Percentiles rank a stretch among this genome's conserved stretches.
These are phyloP conservation scores for Pyrrhosoma nymphula DNA, from an alignment of 2,888 invertebrate species.

Conservation along the genomic window DNA sequence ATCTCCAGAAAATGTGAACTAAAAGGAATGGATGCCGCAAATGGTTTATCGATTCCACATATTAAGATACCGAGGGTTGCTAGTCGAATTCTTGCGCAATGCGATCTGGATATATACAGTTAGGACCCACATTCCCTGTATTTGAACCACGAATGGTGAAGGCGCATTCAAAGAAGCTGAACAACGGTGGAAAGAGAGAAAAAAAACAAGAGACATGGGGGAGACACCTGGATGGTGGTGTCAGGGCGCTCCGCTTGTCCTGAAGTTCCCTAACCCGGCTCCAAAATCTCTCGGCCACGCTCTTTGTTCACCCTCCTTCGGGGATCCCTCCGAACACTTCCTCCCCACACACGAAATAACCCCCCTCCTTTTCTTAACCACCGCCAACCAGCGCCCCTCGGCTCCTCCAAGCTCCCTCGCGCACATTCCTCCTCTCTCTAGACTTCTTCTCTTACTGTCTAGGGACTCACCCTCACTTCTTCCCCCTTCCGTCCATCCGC, in stretches of 20 bases:
- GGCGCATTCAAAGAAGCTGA: background rate
- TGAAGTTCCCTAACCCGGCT: background rate
- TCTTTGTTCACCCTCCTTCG: background rate
- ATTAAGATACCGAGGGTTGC: too few species aligned
- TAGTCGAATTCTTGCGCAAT: too few species aligned
- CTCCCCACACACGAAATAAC: background rate
- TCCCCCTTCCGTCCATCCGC: slow-evolving; percentile 1
- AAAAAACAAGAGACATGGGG: background rate
- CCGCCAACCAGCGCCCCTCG: slow-evolving; percentile 22
- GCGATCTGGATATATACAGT: too few species aligned
- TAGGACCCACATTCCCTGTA: too few species aligned
- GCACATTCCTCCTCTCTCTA: background rate
- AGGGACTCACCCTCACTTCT: slow-evolving; percentile 37
- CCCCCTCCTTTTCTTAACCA: background rate
- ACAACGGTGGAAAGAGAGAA: background rate
- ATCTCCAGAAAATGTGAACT: too few species aligned
- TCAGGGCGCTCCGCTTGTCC: background rate
- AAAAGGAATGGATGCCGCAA: too few species aligned
- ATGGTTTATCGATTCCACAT: too few species aligned
- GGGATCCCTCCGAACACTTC: background rate
- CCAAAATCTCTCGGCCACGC: background rate
- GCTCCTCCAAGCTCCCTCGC: background rate
- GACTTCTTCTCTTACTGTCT: slow-evolving; percentile 48
- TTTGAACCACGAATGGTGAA: too few species aligned
- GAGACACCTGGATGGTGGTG: background rate